Base-by-base conservation (phyloP, 2,888 invertebrate genomes). In the Hecatera dysodea region DNA sequence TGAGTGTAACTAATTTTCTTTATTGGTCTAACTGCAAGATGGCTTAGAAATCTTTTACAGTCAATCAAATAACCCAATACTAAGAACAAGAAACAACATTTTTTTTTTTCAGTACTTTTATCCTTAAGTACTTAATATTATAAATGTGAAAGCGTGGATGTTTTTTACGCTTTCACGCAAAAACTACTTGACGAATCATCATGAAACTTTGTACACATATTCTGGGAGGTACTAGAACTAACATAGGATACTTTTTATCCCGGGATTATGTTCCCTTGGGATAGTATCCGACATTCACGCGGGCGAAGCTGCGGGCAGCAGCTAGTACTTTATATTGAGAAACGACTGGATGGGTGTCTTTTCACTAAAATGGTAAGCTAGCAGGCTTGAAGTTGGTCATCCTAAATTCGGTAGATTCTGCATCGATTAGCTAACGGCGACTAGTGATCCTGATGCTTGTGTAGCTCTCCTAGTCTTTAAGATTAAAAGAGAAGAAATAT, bases 1-100 rank as follows among this genome's bases (percentile, higher is more conserved):
- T 62, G 42, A 61, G 63, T 78, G 50, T 27, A 48, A 60, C 72
- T 56, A 72, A 72, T 72, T 55, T 7, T 33, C 17, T 55, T 75
- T 53, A 75, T 48, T 75, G 6, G 44, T 42, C 19, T 65, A 36
- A 36, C 55, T 53, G 22, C 70, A 46, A 46, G n/a, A 67, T 59
- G 19, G n/a, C 46, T 65, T 9, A 19, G 39, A 73, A 33, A 42
- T 36, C n/a, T 73, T 56, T 73, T 55, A 64, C 42, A 48, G 46
- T 48, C 29, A 33, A 56, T 56, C 55, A 66, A 62, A 62, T 66
- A 66, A 57, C n/a, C 22, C 42, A 12, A 29, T 17, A 36, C 7
- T 33, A n/a, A 19, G 12, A 57, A 27, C 12, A 66, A 62, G 9
- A 27, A 27, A 52, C 19, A 27, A 52, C 3, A 12, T 50, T 50